Conservation (phyloP, 1,140 invertebrate genomes). For the Drosophila serrata region DNA sequence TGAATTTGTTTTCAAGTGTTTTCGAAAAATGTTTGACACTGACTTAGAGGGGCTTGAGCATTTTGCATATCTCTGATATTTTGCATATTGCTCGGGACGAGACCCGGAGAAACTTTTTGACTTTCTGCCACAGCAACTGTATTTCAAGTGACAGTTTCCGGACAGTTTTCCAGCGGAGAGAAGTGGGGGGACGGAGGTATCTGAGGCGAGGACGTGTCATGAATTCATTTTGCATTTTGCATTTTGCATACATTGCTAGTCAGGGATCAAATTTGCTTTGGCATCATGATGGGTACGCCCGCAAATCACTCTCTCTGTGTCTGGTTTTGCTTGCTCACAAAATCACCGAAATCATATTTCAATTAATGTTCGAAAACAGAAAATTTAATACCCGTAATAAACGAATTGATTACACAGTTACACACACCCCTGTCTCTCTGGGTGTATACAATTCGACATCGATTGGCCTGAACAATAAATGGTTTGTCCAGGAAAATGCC, state of each 20-base stretch:
- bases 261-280: conserved; percentile 61
- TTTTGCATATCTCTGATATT: conserved; percentile 58
- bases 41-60: conserved; percentile 27
- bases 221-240: conserved; percentile 52
- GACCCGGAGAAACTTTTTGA: conserved; percentile 62
- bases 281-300: neutral
- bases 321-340: conserved; percentile 16
- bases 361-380: conserved; percentile 60
- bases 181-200: neutral
- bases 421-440: neutral
- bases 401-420: conserved; percentile 41
- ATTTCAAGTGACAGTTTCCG: conserved; percentile 63
- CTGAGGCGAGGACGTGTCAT: conserved; percentile 60
- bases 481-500: neutral
- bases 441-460: conserved; percentile 31
- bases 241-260: conserved; percentile 61
- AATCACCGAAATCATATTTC: conserved; percentile 72
- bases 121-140: conserved; percentile 46
- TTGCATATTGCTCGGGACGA: conserved; percentile 56
- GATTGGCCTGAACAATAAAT: conserved; percentile 21
- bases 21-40: conserved; percentile 44
- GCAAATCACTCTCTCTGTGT: conserved; percentile 1
- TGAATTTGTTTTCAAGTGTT: conserved; percentile 52
- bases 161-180: conserved; percentile 43
- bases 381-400: conserved; percentile 35